Evolutionary conservation across 2,888 invertebrate genomes (phyloP), one percentile per base, ranked within the genome.

Genomic region (Mayetiola destructor): DNA sequence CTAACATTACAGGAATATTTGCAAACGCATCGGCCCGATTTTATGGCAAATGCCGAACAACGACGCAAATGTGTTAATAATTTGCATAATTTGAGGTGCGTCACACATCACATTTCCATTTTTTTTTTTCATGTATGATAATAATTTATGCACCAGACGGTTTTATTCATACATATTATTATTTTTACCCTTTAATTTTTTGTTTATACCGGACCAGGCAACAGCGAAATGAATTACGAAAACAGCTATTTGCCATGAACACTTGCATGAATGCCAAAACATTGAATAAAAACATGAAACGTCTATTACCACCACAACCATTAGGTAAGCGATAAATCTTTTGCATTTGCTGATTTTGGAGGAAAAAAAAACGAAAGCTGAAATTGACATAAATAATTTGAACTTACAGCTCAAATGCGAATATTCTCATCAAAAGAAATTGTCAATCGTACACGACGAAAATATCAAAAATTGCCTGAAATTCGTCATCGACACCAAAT

Each of bases 381-480:
- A n/a, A 39, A 39, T 39, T 39, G 8, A 20, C 18, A 29, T 21
- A 6, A 52, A 52, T 6, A 21, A 2, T 14, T 36, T 55, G 12
- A 32, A 40, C 55, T 66, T 67, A 35, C 60, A 76, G 76, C 70
- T 53, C 69, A 73, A 58, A 70, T 69, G 56, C 74, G 76, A 60
- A 66, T 80, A 39, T 75, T 77, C 61, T 70, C 74, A 53, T 74
- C 78, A 12, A 74, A 73, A 63, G 77, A 80, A 66, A 80, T 83
- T 77, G 79, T 76, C 64, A 72, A 76, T 30, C 70, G 79, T 60
- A 80, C 80, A 5, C 76, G 75, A 59, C 76, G 75, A 64, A 77
- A 82, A 60, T 88, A 85, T 68, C 77, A 79, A 64, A 79, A 79
- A 23, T 70, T 88, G 59, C 82, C 85, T 1, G 88, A 89, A 73